These are phyloP conservation scores for Brachionus paranguensis DNA, from an alignment of 1,140 invertebrate species.

Conservation along the genomic window DNA sequence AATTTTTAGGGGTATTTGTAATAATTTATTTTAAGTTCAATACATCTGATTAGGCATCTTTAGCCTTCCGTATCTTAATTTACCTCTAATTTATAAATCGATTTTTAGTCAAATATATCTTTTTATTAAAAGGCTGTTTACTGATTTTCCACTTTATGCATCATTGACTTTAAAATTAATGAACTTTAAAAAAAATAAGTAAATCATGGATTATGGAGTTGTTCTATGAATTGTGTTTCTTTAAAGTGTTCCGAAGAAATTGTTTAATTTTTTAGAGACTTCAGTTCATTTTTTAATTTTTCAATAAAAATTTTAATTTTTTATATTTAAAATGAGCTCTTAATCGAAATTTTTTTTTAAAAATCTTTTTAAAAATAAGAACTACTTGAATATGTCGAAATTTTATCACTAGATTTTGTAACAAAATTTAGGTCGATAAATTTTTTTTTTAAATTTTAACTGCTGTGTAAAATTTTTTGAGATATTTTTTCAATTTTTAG, in stretches of 20 bases:
- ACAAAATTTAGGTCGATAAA: background rate
- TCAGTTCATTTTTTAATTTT: background rate
- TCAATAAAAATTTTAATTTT: too few relatives aligned
- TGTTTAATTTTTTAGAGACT: background rate
- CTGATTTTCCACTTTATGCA: background rate
- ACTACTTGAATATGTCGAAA: background rate
- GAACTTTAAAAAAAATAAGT: background rate
- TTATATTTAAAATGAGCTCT: too few relatives aligned
- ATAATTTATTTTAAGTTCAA: background rate
- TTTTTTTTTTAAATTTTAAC: background rate
- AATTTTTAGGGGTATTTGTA: background rate
- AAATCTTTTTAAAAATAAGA: background rate
- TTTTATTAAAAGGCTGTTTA: background rate
- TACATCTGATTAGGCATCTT: background rate
- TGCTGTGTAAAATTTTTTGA: background rate
- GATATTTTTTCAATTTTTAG: background rate
- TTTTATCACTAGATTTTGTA: background rate
- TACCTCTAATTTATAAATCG: background rate
- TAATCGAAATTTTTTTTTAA: too few relatives aligned
- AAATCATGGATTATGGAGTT: too few relatives aligned
- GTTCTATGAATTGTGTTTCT: too few relatives aligned
- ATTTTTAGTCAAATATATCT: background rate
- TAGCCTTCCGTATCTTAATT: background rate
- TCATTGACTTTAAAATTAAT: background rate
- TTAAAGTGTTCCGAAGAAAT: background rate